phyloP scores from a whole-genome alignment of 2,888 invertebrate species.

The Notocelia uddmanniana region DNA sequence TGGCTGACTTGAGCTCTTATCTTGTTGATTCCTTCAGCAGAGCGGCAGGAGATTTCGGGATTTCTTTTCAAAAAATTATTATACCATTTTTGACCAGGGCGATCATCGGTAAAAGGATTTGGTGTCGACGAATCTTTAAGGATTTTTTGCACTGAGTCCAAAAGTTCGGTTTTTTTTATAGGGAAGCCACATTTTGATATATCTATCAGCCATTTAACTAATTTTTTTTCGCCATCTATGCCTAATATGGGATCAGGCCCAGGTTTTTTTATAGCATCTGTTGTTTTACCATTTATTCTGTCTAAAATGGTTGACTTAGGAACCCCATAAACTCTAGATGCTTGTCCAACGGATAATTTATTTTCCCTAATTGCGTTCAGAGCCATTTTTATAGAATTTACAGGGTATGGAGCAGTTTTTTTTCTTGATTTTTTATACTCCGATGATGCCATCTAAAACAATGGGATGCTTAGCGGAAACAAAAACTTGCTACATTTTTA shows the following conservation, averaged over 20 bases:
- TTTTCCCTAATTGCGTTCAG: neutral
- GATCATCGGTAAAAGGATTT: conserved; percentile 3
- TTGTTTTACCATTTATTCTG: neutral
- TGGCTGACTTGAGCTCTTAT: conserved; percentile 23
- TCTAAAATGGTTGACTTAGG: neutral
- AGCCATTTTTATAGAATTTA: neutral
- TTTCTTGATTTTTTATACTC: no score
- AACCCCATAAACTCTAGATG: neutral
- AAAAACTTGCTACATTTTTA: no score
- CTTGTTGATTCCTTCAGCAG: conserved; percentile 22
- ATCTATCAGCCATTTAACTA: conserved; percentile 55
- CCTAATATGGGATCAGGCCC: conserved; percentile 53
- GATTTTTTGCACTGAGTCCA: no score
- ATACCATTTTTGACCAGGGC: conserved; percentile 1
- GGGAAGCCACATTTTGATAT: no score
- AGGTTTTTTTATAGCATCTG: conserved; percentile 49
- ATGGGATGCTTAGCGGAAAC: no score
- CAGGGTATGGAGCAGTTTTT: no score
- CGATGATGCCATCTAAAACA: no score
- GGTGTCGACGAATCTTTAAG: no score
- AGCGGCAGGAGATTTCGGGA: conserved; percentile 4
- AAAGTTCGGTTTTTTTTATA: no score
- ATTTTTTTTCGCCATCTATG: conserved; percentile 52
- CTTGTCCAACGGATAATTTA: neutral
- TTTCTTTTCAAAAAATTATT: neutral